phyloP scores from a whole-genome alignment of 2,888 invertebrate genomes.

The Tiliacea citrago region DNA sequence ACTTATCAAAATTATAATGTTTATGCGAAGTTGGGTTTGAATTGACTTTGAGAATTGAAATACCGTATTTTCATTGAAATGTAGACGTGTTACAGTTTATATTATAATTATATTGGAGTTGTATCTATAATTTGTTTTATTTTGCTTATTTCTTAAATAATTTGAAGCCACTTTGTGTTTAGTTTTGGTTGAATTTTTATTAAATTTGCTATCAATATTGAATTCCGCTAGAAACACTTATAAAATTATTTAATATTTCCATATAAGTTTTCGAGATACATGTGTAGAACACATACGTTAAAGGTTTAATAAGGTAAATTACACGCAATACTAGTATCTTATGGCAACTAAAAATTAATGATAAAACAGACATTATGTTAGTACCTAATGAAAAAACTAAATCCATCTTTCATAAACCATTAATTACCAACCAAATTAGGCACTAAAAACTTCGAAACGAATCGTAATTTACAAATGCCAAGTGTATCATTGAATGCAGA shows the following conservation, averaged over 20 bases:
- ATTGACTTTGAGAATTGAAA: slow-evolving; percentile 1
- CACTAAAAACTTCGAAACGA: background rate
- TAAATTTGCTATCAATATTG: background rate
- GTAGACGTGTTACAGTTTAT: background rate
- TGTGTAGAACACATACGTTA: background rate
- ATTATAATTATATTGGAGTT: background rate
- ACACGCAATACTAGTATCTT: background rate
- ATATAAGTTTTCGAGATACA: background rate
- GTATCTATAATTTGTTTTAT: background rate
- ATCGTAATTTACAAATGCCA: background rate
- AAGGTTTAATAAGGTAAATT: background rate
- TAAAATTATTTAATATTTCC: background rate
- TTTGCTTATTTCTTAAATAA: background rate
- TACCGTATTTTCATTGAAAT: slow-evolving; percentile 1
- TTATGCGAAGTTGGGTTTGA: background rate
- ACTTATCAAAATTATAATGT: background rate
- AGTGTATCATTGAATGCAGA: slow-evolving; percentile 1
- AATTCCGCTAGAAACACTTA: background rate
- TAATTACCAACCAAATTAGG: background rate
- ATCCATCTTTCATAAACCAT: background rate
- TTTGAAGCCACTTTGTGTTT: background rate
- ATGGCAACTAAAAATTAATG: background rate
- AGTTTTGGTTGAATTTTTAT: background rate
- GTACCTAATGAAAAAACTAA: background rate
- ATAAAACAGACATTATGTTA: background rate